Evolutionary conservation across 2,888 invertebrate genomes (phyloP), one percentile per base, ranked within the genome.

Genomic region (Anthrax anthrax): DNA sequence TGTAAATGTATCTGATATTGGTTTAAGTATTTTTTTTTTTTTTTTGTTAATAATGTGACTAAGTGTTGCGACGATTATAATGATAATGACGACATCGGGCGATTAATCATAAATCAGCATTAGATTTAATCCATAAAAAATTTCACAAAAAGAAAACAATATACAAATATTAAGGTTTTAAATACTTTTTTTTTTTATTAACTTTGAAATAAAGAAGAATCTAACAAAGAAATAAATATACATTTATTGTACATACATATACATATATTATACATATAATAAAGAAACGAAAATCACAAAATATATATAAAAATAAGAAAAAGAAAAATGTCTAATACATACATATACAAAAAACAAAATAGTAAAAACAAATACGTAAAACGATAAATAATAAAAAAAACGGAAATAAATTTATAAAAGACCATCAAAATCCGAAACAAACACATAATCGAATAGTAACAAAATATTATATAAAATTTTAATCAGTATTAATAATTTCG

Each of bases 71-170:
- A 37, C 37, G 37, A 37, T 18, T 16, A 18, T 50, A 46, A 52
- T 51, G 49, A 46, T 48, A 48, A 53, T 53, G 52, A 54, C 53
- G 52, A 53, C 52, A 50, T 50, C 51, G 50, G 50, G 49, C 52
- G 53, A 52, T 54, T 54, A 53, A 54, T 54, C 54, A 54, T 54
- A 54, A 54, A 54, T 54, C 54, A 54, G 53, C 48, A 52, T 54
- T 54, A 46, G 38, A 39, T 37, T 46, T 46, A 46, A 46, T 46
- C 46, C 46, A 46, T 32, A 18, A 36, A 38, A 42, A 42, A 38
- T 42, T 38, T 37, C 19, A 46, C 19, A 12, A 46, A 32, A 42
- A 46, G 41, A 42, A 46, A 37, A 29, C 42, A 42, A 34, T 40
- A 34, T 18, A 37, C 23, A 23, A 23, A 23, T 23, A 14, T 18